Evolutionary conservation across 2,888 invertebrate genomes (phyloP).

Genomic region (Drosophila mulleri): DNA sequence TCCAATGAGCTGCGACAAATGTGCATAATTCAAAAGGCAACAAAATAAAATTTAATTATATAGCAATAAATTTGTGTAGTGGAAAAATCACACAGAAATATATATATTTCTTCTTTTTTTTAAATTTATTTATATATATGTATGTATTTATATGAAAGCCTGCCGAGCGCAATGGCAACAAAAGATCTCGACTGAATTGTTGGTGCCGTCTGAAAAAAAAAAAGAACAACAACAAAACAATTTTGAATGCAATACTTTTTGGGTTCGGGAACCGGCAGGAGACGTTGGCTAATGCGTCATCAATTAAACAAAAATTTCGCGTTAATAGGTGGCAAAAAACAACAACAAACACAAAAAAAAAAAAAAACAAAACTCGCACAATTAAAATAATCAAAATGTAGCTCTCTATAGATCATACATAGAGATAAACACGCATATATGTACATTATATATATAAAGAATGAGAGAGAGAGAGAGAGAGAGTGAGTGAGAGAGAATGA

Average conservation of each 20-base stretch:
- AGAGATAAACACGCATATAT: conserved; percentile 4
- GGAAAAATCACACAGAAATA: conserved; percentile 42
- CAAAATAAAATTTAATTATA: conserved; percentile 76
- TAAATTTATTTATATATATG: background rate
- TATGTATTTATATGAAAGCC: conserved; percentile 13
- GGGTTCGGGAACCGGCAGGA: conserved; percentile 18
- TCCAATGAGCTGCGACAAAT: conserved; percentile 67
- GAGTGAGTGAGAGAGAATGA: conserved; percentile 9
- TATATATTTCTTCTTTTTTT: conserved; percentile 23
- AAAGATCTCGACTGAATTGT: conserved; percentile 62
- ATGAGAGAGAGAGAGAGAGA: background rate
- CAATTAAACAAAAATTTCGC: conserved; percentile 78
- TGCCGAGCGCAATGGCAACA: conserved; percentile 60
- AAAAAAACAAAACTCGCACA: conserved; percentile 37
- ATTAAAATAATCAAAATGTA: conserved; percentile 62
- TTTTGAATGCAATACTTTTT: conserved; percentile 38
- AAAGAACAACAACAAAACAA: background rate
- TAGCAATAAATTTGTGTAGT: conserved; percentile 67
- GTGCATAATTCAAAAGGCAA: conserved; percentile 59
- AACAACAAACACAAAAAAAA: conserved; percentile 17
- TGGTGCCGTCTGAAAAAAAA: conserved; percentile 79
- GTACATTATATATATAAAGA: background rate
- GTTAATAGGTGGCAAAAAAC: conserved; percentile 58
- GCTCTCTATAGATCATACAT: conserved; percentile 16
- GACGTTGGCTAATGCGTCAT: conserved; percentile 64